Evolutionary conservation across 2,113 vertebrate species (phyloP).

Genomic region (Mus pahari): DNA sequence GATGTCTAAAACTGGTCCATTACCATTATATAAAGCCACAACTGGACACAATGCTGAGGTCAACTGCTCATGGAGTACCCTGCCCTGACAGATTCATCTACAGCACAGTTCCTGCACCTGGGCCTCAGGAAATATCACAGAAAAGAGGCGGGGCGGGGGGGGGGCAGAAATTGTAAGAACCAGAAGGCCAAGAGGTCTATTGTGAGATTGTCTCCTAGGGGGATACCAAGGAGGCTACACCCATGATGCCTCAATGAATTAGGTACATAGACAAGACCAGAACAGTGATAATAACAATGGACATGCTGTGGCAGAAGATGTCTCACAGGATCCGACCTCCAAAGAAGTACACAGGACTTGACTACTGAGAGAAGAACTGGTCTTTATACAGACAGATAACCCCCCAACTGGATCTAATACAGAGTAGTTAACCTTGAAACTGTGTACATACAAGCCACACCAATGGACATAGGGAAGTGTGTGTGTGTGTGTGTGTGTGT

Average conservation of each 20-base stretch:
- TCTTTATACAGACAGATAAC: background rate
- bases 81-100: background rate
- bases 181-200: background rate
- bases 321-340: background rate
- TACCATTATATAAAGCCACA: background rate
- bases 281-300: background rate
- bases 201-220: background rate
- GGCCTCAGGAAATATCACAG: background rate
- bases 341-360: background rate
- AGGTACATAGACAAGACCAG: background rate
- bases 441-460: background rate
- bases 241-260: background rate
- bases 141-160: background rate
- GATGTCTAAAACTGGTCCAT: background rate
- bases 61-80: background rate
- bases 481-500: background rate
- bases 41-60: background rate
- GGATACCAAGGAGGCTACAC: background rate
- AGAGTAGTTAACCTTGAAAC: background rate
- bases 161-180: no score
- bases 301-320: background rate
- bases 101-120: background rate
- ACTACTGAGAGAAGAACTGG: background rate
- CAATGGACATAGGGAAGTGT: background rate
- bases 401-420: background rate